phyloP scores from a whole-genome alignment of 2,113 vertebrate genomes.

The Hydropotes inermis region DNA sequence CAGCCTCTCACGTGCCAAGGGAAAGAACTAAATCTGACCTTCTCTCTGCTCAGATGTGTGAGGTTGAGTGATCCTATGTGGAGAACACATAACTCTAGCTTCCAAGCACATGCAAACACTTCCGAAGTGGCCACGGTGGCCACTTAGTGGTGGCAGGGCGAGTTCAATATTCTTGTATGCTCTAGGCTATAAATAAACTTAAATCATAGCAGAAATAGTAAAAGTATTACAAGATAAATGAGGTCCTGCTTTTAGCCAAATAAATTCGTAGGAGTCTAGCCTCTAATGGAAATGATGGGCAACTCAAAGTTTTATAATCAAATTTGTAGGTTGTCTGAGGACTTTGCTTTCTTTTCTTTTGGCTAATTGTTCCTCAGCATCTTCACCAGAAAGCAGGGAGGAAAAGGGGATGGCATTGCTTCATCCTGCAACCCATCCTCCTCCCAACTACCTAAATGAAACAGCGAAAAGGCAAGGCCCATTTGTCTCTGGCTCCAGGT shows the following conservation, averaged over 20 bases:
- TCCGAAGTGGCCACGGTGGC: background rate
- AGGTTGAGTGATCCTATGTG: background rate
- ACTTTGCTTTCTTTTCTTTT: background rate
- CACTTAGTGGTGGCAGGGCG: background rate
- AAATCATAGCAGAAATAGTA: background rate
- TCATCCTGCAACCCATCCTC: background rate
- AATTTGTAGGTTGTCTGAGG: background rate
- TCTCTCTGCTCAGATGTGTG: background rate
- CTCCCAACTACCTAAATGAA: background rate
- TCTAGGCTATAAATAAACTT: background rate
- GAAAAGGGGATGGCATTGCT: background rate
- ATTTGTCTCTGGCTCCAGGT: background rate
- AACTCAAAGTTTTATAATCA: background rate
- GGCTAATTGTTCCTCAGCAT: background rate
- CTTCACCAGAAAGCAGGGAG: background rate
- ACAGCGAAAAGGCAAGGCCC: background rate
- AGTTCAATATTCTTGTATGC: background rate
- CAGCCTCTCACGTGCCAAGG: background rate
- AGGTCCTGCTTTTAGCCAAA: background rate
- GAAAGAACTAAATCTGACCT: background rate
- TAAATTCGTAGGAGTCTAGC: background rate
- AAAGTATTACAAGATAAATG: background rate
- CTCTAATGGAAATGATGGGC: background rate
- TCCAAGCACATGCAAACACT: background rate
- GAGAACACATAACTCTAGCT: background rate